A percentile compares a stretch with the other conserved stretches of the same genome.
Conservation (phyloP, 2,113 vertebrate genomes). For the Perccottus glenii region DNA sequence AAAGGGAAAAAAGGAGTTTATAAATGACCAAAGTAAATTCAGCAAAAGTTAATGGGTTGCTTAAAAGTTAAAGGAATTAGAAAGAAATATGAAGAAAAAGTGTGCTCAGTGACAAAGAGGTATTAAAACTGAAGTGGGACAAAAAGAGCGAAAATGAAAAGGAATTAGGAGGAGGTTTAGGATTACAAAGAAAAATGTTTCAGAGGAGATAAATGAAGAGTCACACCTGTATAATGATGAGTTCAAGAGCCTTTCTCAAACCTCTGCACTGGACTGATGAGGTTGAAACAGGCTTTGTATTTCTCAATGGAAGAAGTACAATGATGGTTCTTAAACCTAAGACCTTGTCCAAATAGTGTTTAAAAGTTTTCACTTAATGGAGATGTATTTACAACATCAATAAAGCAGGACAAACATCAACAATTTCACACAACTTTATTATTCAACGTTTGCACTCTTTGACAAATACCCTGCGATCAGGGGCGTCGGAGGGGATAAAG, state of each 20-base stretch:
- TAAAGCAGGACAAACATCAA: too few relatives aligned
- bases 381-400: too few relatives aligned
- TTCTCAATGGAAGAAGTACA: too few relatives aligned
- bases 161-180: background rate
- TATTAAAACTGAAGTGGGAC: background rate
- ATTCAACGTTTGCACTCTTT: too few relatives aligned
- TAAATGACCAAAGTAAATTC: background rate
- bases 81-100: background rate
- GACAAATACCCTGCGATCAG: too few relatives aligned
- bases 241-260: too few relatives aligned
- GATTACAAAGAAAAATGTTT: background rate
- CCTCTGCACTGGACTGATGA: background rate
- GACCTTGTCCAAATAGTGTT: too few relatives aligned
- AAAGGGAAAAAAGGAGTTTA: background rate
- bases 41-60: too few relatives aligned
- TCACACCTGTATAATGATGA: background rate
- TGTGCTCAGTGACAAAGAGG: background rate
- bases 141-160: background rate
- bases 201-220: background rate
- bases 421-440: too few relatives aligned
- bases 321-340: too few relatives aligned
- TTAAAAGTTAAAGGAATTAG: background rate
- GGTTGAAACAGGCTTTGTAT: background rate
- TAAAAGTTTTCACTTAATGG: too few relatives aligned
- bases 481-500: too few relatives aligned